Percentiles rank a stretch among this genome's conserved stretches.
Evolutionary conservation across 64 coral and sea anemone genomes (phyloP).

Genomic region (Pachyseris speciosa): DNA sequence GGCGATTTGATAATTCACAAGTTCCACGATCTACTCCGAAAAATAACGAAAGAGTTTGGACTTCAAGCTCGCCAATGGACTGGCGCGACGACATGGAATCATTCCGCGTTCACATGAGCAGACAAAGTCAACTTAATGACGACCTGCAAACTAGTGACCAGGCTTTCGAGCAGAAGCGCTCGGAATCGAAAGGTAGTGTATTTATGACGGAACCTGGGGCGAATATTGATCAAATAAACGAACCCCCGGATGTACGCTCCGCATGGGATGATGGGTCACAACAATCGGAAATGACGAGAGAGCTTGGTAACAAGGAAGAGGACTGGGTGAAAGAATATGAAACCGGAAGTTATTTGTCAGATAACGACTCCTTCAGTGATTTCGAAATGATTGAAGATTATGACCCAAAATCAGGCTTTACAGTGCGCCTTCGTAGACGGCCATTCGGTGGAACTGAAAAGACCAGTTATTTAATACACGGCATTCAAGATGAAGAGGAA

Average conservation of each 20-base stretch:
- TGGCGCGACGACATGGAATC: slow-evolving; percentile 51
- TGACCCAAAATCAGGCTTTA: slow-evolving; percentile 60
- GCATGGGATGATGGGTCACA: slow-evolving; percentile 27
- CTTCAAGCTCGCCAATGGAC: background rate
- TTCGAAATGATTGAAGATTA: slow-evolving; percentile 63
- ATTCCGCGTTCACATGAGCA: slow-evolving; percentile 46
- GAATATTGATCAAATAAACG: slow-evolving; percentile 8
- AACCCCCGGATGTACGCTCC: background rate
- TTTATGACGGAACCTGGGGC: slow-evolving; percentile 50
- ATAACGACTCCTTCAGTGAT: slow-evolving; percentile 19
- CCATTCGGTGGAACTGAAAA: background rate
- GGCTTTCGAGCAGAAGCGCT: background rate
- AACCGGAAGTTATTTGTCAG: background rate
- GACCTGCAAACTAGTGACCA: background rate
- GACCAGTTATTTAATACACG: slow-evolving; percentile 12
- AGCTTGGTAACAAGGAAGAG: background rate
- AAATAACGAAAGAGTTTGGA: background rate
- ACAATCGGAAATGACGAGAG: background rate
- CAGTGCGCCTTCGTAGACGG: slow-evolving; percentile 10
- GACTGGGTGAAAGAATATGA: background rate
- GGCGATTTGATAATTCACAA: background rate
- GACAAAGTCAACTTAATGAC: background rate
- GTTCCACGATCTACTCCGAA: background rate
- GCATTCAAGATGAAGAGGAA: background rate
- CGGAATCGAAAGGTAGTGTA: background rate